Conservation (phyloP, 2,797 vertebrate genomes). For the Steatocranus sp. region DNA sequence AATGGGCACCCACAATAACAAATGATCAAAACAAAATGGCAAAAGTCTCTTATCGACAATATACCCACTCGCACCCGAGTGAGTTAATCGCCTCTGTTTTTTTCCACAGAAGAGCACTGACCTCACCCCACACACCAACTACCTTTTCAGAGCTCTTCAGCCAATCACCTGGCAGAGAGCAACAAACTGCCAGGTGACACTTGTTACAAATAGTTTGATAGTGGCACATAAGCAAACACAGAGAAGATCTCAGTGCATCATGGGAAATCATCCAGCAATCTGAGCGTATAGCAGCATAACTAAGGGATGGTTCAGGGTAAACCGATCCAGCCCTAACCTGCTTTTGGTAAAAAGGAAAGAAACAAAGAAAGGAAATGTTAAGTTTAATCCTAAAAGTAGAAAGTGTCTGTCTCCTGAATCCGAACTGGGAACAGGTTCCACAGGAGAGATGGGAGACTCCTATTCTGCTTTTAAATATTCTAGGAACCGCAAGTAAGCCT, state of each 20-base stretch:
- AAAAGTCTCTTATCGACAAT: not conserved
- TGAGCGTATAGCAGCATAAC: not conserved
- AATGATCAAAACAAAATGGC: not conserved
- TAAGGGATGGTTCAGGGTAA: not conserved
- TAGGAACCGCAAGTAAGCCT: not conserved
- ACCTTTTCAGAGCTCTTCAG: too few species aligned
- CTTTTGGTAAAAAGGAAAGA: not conserved
- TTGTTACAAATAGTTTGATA: not conserved
- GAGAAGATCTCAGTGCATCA: not conserved
- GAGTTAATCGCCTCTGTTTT: not conserved
- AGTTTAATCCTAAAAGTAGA: not conserved
- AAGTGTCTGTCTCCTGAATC: not conserved
- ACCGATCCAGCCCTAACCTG: not conserved
- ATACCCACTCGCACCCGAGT: not conserved
- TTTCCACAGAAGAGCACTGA: not conserved
- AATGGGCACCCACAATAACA: not conserved
- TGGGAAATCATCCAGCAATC: not conserved
- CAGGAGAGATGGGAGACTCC: not conserved
- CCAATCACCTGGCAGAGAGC: too few species aligned
- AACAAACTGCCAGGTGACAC: not conserved
- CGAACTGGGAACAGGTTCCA: not conserved
- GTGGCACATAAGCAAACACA: not conserved
- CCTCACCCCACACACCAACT: not conserved
- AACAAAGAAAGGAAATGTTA: not conserved
- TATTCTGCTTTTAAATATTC: not conserved